A percentile compares a stretch with the other conserved stretches of the same genome.
phyloP scores from a whole-genome alignment of 2,113 vertebrate genomes.

The Hyla sarda region DNA sequence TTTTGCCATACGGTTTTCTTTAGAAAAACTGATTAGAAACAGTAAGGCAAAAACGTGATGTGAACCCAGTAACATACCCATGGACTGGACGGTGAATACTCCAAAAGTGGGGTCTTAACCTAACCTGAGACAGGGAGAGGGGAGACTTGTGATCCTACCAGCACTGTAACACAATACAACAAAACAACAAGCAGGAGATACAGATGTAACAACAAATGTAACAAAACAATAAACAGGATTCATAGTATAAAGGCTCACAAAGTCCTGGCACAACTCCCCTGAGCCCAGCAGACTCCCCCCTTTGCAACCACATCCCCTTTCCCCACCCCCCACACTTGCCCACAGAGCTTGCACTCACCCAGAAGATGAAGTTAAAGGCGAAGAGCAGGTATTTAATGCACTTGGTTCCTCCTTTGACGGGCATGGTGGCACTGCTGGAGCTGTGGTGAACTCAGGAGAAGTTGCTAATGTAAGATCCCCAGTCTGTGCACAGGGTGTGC shows the following conservation, averaged over 20 bases:
- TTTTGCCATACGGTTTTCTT: too few species aligned
- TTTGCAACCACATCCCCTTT: too few species aligned
- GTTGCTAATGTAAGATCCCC: neutral
- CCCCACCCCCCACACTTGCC: neutral
- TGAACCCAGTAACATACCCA: too few species aligned
- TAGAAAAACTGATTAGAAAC: too few species aligned
- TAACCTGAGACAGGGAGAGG: neutral
- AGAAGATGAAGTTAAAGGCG: slow-evolving; percentile 92
- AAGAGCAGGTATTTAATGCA: slow-evolving; percentile 95
- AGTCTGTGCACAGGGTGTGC: slow-evolving; percentile 25
- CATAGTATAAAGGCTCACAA: too few species aligned
- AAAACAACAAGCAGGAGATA: neutral
- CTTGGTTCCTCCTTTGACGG: slow-evolving; percentile 89
- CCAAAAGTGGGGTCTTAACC: neutral
- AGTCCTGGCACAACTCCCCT: too few species aligned
- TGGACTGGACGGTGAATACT: too few species aligned
- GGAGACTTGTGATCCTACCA: neutral
- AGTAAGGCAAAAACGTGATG: too few species aligned
- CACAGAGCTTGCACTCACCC: slow-evolving; percentile 80
- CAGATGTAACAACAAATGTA: neutral
- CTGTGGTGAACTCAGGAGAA: neutral
- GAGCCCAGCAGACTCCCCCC: neutral
- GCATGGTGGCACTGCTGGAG: slow-evolving; percentile 62
- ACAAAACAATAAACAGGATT: neutral
- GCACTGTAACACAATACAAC: neutral